These are phyloP conservation scores for Danio rerio DNA, from an alignment of 2,113 vertebrate species.

Conservation along the genomic window GRCz12tu NC_133181.1:30463501-30464000, in stretches of 20 bases:
- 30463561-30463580: conserved; percentile 70
- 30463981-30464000: neutral
- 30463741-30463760: conserved; percentile 29
- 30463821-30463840: neutral
- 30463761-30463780: conserved; percentile 21
- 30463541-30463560: conserved; percentile 68
- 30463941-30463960: neutral
- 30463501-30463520: conserved; percentile 60
- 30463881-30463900: too few species aligned
- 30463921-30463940: too few species aligned
- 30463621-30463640: conserved; percentile 70
- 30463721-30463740: conserved; percentile 30
- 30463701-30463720: conserved; percentile 64
- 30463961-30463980: neutral
- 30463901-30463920: too few species aligned
- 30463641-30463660: conserved; percentile 78
- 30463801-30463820: neutral
- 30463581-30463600: conserved; percentile 73
- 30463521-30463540: conserved; percentile 65
- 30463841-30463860: neutral
- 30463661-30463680: conserved; percentile 79
- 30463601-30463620: conserved; percentile 81
- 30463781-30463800: conserved; percentile 1
- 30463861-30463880: neutral
- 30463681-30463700: conserved; percentile 78